These are phyloP conservation scores for Leucophenga maculata DNA, from an alignment of 2,888 invertebrate species.

Conservation along the genomic window DNA sequence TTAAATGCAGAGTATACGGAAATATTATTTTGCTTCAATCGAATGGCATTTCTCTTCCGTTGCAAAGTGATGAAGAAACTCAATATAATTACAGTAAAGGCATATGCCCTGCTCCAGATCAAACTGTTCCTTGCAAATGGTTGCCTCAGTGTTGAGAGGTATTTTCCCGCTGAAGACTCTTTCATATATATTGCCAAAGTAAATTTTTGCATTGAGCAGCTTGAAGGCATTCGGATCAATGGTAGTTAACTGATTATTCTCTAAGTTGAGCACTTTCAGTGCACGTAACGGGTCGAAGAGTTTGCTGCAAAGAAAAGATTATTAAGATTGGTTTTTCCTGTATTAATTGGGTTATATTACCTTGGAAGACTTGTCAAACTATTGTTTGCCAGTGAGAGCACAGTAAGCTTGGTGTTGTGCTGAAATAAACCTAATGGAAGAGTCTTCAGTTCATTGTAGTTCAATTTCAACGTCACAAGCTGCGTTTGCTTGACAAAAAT, in stretches of 20 bases:
- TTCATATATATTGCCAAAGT: slow-evolving; percentile 47
- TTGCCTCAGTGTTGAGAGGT: slow-evolving; percentile 51
- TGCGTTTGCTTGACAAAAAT: slow-evolving; percentile 49
- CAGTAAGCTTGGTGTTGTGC: slow-evolving; percentile 45
- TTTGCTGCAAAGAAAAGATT: slow-evolving; percentile 38
- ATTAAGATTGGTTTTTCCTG: not conserved
- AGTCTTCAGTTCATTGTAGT: slow-evolving; percentile 52
- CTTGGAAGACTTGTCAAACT: slow-evolving; percentile 54
- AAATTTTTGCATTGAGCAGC: slow-evolving; percentile 50
- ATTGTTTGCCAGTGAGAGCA: slow-evolving; percentile 53
- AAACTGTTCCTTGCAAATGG: slow-evolving; percentile 55
- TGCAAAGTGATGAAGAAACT: slow-evolving; percentile 55
- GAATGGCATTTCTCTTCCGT: slow-evolving; percentile 52
- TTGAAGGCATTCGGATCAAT: slow-evolving; percentile 49
- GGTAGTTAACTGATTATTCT: slow-evolving; percentile 55
- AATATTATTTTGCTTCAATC: not conserved
- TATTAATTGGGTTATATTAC: slow-evolving; percentile 15
- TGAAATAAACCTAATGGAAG: slow-evolving; percentile 51
- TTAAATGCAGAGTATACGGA: not conserved
- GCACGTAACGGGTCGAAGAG: slow-evolving; percentile 51
- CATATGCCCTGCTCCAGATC: slow-evolving; percentile 47
- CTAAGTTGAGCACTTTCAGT: slow-evolving; percentile 51
- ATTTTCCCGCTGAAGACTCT: slow-evolving; percentile 45
- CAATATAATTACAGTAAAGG: slow-evolving; percentile 53
- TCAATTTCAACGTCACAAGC: slow-evolving; percentile 45